Percentiles rank a stretch among this genome's conserved stretches.
Evolutionary conservation across 2,113 vertebrate genomes (phyloP).

Genomic region (Bubo bubo): DNA sequence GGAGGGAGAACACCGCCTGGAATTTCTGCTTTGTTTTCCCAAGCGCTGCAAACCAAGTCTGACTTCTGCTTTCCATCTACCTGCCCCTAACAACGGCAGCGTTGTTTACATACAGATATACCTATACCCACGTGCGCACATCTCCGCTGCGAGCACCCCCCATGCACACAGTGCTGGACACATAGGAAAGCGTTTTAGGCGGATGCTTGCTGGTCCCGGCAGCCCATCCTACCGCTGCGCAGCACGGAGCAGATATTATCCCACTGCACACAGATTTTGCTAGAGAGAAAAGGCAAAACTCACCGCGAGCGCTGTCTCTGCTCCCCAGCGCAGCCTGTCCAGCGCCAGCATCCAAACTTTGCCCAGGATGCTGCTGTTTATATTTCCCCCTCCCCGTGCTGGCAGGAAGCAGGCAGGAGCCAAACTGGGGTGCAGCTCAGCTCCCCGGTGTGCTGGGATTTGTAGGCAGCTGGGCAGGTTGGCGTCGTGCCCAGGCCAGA

Average conservation of each 20-base stretch:
- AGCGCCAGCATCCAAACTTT: neutral
- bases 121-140: rapidly evolving
- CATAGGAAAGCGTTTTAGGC: neutral
- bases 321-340: neutral
- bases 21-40: neutral
- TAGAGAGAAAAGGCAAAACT: neutral
- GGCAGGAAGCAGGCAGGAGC: neutral
- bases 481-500: neutral
- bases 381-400: neutral
- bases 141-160: rapidly evolving
- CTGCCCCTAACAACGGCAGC: rapidly evolving
- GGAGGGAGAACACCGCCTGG: neutral
- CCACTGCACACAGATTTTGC: rapidly evolving
- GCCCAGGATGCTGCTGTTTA: neutral
- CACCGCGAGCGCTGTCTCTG: neutral
- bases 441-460: slow-evolving; percentile 1
- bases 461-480: neutral
- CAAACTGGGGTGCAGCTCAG: neutral
- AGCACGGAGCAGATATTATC: neutral
- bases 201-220: neutral
- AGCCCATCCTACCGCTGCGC: neutral
- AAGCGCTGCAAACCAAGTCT: neutral
- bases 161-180: rapidly evolving
- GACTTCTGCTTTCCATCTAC: neutral
- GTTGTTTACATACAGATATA: rapidly evolving